Evolutionary conservation across 2,888 invertebrate species (phyloP), one percentile per base, ranked within the genome.

Genomic region (Trilocha varians): DNA sequence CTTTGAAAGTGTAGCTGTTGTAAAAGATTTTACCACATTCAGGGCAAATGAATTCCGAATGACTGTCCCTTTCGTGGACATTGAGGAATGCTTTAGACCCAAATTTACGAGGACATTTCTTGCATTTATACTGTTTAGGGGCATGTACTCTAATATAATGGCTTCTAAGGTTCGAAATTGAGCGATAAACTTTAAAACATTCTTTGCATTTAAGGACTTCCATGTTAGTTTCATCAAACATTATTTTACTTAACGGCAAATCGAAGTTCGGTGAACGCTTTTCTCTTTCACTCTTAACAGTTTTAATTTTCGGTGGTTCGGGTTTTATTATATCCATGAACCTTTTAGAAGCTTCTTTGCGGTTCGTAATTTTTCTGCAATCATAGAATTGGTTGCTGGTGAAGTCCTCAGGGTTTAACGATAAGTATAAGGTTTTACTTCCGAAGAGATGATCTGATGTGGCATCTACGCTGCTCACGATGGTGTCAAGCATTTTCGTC

Each of bases 21-120:
- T 59, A 56, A 36, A 71, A 80, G 9, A 55, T 59, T 46, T 74
- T 77, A 0, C 78, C 80, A 48, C 82, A 82, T 44, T 75, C 67
- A 16, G 53, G 65, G 38, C 80, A 82, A 2, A 75, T 55, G 9
- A 65, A 36, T 1, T 45, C 53, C 37, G 59, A 62, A 39, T 78
- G 79, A 35, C 63, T 68, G 34, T 68, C 62, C 38, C 49, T 55
- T 43, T 61, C 61, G 36, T 79, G 78, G 1, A 51, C 44, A 25
- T 65, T 59, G 36, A 78, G 43, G 16, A 62, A 51, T 11, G 55
- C 46, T 13, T 52, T 43, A 0, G 76, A 69, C 8, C 64, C 68
- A 50, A 65, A 78, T 41, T 53, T 60, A 47, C 61, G 64, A 2
- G 60, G 49, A 38, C 75, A 77, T 39, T 70, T 57, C 0, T 54